These are phyloP conservation scores for Shargacucullia verbasci DNA, from an alignment of 2,888 invertebrate species.

Conservation along the genomic window DNA sequence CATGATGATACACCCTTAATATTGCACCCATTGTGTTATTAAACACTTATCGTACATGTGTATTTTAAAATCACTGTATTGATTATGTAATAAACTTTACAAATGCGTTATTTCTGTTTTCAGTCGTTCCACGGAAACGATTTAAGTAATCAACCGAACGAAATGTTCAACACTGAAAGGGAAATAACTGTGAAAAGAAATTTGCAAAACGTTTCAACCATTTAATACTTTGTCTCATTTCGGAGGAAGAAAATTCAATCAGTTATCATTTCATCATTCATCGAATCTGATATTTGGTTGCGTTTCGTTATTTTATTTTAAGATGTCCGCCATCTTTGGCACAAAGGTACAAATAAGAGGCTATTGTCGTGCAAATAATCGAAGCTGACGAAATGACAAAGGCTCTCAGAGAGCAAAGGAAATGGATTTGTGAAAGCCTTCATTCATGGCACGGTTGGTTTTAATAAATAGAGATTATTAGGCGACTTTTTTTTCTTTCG, in stretches of 20 bases:
- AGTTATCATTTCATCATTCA: slow-evolving; percentile 32
- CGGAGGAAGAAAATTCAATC: slow-evolving; percentile 42
- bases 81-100: too few relatives aligned
- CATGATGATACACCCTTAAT: too few relatives aligned
- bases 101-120: not conserved
- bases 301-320: slow-evolving; percentile 43
- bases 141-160: slow-evolving; percentile 15
- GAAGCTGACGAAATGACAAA: slow-evolving; percentile 55
- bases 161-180: slow-evolving; percentile 14
- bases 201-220: slow-evolving; percentile 52
- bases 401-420: slow-evolving; percentile 41
- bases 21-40: too few relatives aligned
- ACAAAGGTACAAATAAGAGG: slow-evolving; percentile 53
- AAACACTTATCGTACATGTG: too few relatives aligned
- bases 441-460: slow-evolving; percentile 46
- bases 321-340: slow-evolving; percentile 52
- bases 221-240: slow-evolving; percentile 40
- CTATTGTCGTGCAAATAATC: slow-evolving; percentile 60
- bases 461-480: slow-evolving; percentile 54
- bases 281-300: slow-evolving; percentile 28
- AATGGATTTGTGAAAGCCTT: slow-evolving; percentile 52
- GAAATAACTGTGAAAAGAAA: slow-evolving; percentile 51
- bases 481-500: slow-evolving; percentile 32
- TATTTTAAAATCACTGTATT: too few relatives aligned
- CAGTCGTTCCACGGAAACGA: slow-evolving; percentile 7